phyloP scores from a whole-genome alignment of 2,888 invertebrate species.

The Nemotelus nigrinus region DNA sequence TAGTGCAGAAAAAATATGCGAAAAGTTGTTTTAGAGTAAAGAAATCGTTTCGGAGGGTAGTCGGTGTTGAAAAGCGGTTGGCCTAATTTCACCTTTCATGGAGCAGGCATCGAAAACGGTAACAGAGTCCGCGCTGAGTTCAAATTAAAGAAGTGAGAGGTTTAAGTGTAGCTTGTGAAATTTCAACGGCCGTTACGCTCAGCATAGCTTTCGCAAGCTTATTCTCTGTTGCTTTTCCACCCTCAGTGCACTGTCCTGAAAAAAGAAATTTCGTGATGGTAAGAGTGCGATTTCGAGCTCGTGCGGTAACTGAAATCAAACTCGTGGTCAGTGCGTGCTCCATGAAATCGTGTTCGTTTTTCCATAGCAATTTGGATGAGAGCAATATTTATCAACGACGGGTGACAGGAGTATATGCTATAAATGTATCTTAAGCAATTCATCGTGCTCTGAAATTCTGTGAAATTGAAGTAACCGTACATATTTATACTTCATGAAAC shows the following conservation, averaged over 20 bases:
- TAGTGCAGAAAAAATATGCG: no score
- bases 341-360: neutral
- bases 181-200: slow-evolving; percentile 26
- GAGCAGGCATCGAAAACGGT: slow-evolving; percentile 16
- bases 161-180: slow-evolving; percentile 32
- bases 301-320: slow-evolving; percentile 7
- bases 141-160: slow-evolving; percentile 37
- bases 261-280: slow-evolving; percentile 20
- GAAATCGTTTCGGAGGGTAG: slow-evolving; percentile 8
- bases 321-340: slow-evolving; percentile 23
- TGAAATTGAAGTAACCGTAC: neutral
- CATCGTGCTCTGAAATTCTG: neutral
- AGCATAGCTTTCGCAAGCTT: slow-evolving; percentile 31
- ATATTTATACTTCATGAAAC: neutral
- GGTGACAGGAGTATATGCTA: neutral
- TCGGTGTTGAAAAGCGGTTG: slow-evolving; percentile 22
- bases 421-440: slow-evolving; percentile 12
- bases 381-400: slow-evolving; percentile 10
- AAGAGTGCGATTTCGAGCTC: neutral
- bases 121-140: slow-evolving; percentile 26
- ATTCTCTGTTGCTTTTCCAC: slow-evolving; percentile 28
- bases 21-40: neutral
- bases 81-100: slow-evolving; percentile 24
- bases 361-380: slow-evolving; percentile 14
- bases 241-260: slow-evolving; percentile 1